Percentiles rank a stretch among this genome's conserved stretches.
Evolutionary conservation across 2,797 vertebrate species (phyloP).

Genomic region (Hoplostethus atlanticus): DNA sequence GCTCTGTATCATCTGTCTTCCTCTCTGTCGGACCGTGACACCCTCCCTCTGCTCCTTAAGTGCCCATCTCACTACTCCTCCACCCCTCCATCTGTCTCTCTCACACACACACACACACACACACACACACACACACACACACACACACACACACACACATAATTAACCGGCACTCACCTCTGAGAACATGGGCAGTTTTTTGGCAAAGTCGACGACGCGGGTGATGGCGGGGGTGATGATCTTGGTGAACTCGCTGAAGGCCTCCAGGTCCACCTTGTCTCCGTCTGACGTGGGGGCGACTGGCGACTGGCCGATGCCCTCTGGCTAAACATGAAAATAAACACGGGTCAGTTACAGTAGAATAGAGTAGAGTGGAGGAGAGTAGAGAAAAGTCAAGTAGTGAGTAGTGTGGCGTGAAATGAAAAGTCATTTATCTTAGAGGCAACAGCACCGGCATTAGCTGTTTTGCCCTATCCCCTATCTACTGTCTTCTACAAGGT

Average conservation of each 20-base stretch:
- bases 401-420: not conserved
- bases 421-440: not conserved
- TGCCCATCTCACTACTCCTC: no score
- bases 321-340: slow-evolving; percentile 82
- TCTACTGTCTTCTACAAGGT: slow-evolving; percentile 27
- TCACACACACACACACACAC: slow-evolving; percentile 3
- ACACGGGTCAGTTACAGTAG: not conserved
- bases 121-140: slow-evolving; percentile 8
- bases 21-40: not conserved
- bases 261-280: slow-evolving; percentile 96
- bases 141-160: not conserved
- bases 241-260: slow-evolving; percentile 96
- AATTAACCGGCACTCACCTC: slow-evolving; percentile 81
- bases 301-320: slow-evolving; percentile 96
- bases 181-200: slow-evolving; percentile 97
- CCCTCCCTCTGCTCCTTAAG: not conserved
- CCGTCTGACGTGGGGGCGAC: slow-evolving; percentile 92
- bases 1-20: not conserved
- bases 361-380: not conserved
- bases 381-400: slow-evolving; percentile 14
- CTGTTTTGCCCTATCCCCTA: slow-evolving; percentile 16
- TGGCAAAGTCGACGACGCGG: slow-evolving; percentile 96
- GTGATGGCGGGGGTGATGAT: slow-evolving; percentile 97
- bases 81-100: not conserved
- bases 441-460: slow-evolving; percentile 38